These are phyloP conservation scores for Chiroxiphia lanceolata DNA, from an alignment of 2,797 vertebrate species.

Conservation along the genomic window DNA sequence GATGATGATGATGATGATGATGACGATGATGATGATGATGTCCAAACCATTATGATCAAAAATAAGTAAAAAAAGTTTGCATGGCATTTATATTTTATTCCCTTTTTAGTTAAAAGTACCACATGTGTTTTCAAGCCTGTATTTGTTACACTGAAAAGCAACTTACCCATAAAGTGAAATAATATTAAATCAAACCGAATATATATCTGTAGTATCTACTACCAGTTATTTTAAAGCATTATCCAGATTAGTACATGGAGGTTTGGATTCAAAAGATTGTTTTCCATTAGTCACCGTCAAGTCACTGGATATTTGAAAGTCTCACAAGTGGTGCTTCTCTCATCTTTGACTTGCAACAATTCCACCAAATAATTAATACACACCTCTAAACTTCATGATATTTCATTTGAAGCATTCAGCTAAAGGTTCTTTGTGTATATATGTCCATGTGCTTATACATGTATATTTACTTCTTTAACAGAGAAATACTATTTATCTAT, in stretches of 20 bases:
- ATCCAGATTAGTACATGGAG: not conserved
- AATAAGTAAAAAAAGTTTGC: accelerated
- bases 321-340: not conserved
- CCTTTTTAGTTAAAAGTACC: not conserved
- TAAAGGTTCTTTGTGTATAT: not conserved
- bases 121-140: not conserved
- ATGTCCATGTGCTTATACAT: not conserved
- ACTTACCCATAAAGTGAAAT: not conserved
- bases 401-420: not conserved
- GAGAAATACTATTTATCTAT: not conserved
- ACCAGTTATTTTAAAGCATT: not conserved
- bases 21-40: too few species aligned
- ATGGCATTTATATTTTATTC: not conserved
- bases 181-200: not conserved
- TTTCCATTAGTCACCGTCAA: not conserved
- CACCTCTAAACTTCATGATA: not conserved
- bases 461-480: not conserved
- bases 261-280: not conserved
- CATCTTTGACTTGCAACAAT: not conserved
- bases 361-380: not conserved
- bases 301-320: not conserved
- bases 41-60: not conserved
- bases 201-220: not conserved
- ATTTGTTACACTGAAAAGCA: not conserved
- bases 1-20: too few species aligned